Conservation (phyloP, 2,888 invertebrate genomes). For the Coelopa pilipes region DNA sequence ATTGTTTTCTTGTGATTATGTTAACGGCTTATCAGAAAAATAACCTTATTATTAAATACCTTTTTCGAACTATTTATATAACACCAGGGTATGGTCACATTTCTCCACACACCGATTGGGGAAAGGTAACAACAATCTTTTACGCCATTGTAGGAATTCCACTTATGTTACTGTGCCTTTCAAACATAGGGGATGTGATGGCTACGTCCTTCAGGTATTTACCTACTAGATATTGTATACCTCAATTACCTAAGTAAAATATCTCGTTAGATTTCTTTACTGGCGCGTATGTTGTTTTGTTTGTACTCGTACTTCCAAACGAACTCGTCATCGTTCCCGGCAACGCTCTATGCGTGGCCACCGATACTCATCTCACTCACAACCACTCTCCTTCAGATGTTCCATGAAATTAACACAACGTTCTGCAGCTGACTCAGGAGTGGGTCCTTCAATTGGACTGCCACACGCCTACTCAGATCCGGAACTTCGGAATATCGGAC, state of each 20-base stretch:
- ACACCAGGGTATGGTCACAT: slow-evolving; percentile 91
- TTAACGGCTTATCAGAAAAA: no score
- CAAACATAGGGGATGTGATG: slow-evolving; percentile 94
- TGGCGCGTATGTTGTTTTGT: slow-evolving; percentile 93
- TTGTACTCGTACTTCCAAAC: slow-evolving; percentile 82
- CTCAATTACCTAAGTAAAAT: background rate
- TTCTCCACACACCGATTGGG: slow-evolving; percentile 91
- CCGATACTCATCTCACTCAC: slow-evolving; percentile 64
- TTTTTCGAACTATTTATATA: no score
- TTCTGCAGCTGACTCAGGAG: slow-evolving; percentile 72
- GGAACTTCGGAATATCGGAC: slow-evolving; percentile 69
- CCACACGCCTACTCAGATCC: slow-evolving; percentile 80
- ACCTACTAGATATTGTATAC: background rate
- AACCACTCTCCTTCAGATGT: slow-evolving; percentile 69
- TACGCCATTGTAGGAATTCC: slow-evolving; percentile 96
- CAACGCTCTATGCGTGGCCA: slow-evolving; percentile 53
- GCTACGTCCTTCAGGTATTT: slow-evolving; percentile 85
- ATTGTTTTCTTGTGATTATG: no score
- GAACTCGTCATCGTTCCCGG: slow-evolving; percentile 55
- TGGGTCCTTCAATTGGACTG: slow-evolving; percentile 68
- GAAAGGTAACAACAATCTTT: slow-evolving; percentile 94
- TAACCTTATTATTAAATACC: no score
- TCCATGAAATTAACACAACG: slow-evolving; percentile 72
- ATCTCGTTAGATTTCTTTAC: slow-evolving; percentile 78
- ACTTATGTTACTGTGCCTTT: slow-evolving; percentile 92